phyloP scores from a whole-genome alignment of 2,113 vertebrate species.

The Desmodus rotundus region DNA sequence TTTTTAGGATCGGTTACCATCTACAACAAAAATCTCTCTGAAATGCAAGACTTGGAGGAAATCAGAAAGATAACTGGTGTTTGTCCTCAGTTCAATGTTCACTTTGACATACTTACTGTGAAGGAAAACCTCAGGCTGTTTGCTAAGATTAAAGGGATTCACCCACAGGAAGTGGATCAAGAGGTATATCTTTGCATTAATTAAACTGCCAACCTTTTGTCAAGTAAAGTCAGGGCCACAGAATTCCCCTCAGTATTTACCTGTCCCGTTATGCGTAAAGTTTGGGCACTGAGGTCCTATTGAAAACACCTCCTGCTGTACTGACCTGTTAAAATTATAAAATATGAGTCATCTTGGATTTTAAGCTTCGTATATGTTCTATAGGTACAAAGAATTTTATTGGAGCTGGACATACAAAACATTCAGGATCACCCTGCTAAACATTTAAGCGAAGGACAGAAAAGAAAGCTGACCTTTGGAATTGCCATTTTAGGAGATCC shows the following conservation, averaged over 20 bases:
- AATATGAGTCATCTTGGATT: background rate
- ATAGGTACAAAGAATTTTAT: conserved; percentile 86
- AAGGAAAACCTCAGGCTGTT: conserved; percentile 94
- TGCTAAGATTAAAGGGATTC: conserved; percentile 92
- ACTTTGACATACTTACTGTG: conserved; percentile 91
- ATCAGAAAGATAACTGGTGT: conserved; percentile 88
- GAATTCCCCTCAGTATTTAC: background rate
- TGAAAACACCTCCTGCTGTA: background rate
- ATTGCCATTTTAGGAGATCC: conserved; percentile 90
- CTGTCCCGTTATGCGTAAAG: background rate
- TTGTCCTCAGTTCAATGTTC: conserved; percentile 93
- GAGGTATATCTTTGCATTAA: conserved; percentile 77
- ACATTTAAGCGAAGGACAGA: conserved; percentile 88
- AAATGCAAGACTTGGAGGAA: conserved; percentile 84
- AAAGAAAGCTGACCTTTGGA: conserved; percentile 89
- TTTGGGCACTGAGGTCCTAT: background rate
- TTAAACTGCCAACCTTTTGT: background rate
- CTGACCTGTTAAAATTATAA: background rate
- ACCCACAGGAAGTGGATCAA: conserved; percentile 75
- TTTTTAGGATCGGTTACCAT: conserved; percentile 86
- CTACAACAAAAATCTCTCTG: conserved; percentile 83
- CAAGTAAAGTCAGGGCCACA: background rate
- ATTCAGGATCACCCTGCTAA: conserved; percentile 86
- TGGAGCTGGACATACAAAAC: conserved; percentile 87
- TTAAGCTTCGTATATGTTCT: background rate